Evolutionary conservation across 2,113 vertebrate genomes (phyloP), one percentile per base, ranked within the genome.

Genomic region (Argyrosomus japonicus): DNA sequence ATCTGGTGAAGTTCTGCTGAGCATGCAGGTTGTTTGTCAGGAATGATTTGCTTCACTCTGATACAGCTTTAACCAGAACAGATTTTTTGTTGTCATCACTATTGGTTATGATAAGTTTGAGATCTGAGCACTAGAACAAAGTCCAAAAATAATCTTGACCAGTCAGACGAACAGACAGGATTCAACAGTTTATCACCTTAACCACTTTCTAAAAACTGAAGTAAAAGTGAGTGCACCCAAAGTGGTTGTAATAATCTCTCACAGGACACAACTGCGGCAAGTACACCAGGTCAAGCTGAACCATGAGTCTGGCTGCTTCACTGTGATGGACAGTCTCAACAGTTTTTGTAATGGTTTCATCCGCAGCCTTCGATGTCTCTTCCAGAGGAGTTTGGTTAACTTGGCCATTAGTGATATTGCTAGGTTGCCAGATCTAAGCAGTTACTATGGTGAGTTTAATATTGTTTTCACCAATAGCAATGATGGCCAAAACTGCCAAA

Each of bases 11-110:
- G 54, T 84, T 77, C 63, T 70, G 81, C 72, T 81, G 36, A 65
- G 74, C 45, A 15, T 25, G 68, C 85, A 68, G 23, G 53, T 63
- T 75, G 23, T 67, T 25, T 75, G 54, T 85, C 76, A 76, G 40
- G 21, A 75, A 43, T 2, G 5, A 19, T 72, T 75, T 75, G 56
- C 48, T 19, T 68, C 77, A 48, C 62, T 56, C 27, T 65, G 43
- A 56, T 19, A 27, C 45, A 73, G 62, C 18, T 19, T 43, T 40
- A 57, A 68, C 58, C 36, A n/a, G 50, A 68, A 19, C 70, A 12
- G 0, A 61, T 51, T 14, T 23, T 58, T 47, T 15, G n/a, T 25
- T 23, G 68, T 40, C 5, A 78, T 36, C 68, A 63, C 21, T 23
- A 4, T 64, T 56, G 14, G 11, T 75, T 45, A 17, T 15, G 29